A percentile compares a stretch with the other conserved stretches of the same genome.
Conservation (phyloP, 2,888 invertebrate genomes). For the Congeria kusceri region DNA sequence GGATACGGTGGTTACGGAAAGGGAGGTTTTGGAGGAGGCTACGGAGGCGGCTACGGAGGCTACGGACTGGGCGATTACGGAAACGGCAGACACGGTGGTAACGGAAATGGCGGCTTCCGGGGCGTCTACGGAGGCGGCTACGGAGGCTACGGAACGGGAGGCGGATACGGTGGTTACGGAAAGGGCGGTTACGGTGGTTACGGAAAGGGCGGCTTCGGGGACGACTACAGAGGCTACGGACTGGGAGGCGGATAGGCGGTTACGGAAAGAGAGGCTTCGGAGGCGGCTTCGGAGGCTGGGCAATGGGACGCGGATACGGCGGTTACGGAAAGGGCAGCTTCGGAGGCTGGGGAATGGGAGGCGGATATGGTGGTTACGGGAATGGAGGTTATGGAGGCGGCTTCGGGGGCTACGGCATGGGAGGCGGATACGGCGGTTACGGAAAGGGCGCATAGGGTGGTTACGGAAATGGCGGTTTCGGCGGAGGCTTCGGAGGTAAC, state of each 20-base stretch:
- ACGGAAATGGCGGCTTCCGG: conserved; percentile 11
- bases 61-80: background rate
- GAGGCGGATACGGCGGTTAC: conserved; percentile 3
- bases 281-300: background rate
- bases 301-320: background rate
- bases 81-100: too few species aligned
- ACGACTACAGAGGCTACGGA: background rate
- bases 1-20: too few species aligned
- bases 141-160: background rate
- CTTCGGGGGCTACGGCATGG: background rate
- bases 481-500: background rate
- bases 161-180: conserved; percentile 8
- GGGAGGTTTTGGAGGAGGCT: too few species aligned
- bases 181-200: background rate
- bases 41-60: conserved; percentile 3
- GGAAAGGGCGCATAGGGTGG: background rate
- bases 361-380: conserved; percentile 8
- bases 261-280: conserved; percentile 10
- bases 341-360: background rate
- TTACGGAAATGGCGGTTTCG: background rate
- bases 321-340: conserved; percentile 2
- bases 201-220: too few species aligned
- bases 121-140: background rate
- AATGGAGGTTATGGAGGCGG: background rate
- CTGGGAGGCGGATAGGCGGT: conserved; percentile 11